These are phyloP conservation scores for Tretioscincus oriximinensis DNA, from an alignment of 2,113 vertebrate species.

Conservation along the genomic window DNA sequence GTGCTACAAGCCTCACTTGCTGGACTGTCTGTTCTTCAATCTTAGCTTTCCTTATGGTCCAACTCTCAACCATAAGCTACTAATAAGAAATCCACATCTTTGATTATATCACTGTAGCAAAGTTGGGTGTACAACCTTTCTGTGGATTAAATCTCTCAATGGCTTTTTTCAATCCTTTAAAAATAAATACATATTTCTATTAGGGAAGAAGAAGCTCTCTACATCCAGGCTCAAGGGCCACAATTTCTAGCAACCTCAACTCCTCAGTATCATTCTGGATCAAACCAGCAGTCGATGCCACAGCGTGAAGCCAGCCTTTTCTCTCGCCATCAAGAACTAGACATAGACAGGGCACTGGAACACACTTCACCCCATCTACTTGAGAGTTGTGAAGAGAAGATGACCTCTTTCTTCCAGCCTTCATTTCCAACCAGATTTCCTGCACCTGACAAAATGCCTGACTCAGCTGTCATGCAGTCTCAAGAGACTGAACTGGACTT, in stretches of 20 bases:
- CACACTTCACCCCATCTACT: background rate
- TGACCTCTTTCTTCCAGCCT: background rate
- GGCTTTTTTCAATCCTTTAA: fast-evolving
- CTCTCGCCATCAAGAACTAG: background rate
- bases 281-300: background rate
- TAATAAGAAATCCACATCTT: no score
- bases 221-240: background rate
- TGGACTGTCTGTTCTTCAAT: no score
- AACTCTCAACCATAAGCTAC: no score
- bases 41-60: no score
- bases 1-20: no score
- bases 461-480: background rate
- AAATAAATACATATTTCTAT: no score
- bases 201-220: fast-evolving
- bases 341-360: background rate
- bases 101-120: no score
- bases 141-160: background rate
- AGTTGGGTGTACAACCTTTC: background rate
- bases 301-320: constrained; percentile 19
- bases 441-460: background rate
- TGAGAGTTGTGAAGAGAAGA: background rate
- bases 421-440: background rate
- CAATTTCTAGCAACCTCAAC: background rate
- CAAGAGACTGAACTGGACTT: constrained; percentile 38
- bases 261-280: background rate